These are phyloP conservation scores for Galerucella calmariensis DNA, from an alignment of 2,888 invertebrate genomes.

Conservation along the genomic window DNA sequence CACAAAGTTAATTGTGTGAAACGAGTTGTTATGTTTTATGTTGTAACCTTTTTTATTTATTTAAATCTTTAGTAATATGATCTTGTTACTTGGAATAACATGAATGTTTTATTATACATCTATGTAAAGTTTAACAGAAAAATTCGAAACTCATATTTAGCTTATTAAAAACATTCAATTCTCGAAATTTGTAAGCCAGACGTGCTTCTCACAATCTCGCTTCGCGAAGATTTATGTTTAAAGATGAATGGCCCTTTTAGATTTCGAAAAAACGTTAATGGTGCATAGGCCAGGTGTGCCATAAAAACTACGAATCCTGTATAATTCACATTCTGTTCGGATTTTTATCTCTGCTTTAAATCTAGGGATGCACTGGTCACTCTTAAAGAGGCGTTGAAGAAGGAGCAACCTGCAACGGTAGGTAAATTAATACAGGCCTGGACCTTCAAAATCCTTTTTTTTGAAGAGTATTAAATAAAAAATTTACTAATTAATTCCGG, in stretches of 20 bases:
- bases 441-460: not conserved
- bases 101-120: not conserved
- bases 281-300: slow-evolving; percentile 19
- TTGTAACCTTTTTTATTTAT: slow-evolving; percentile 17
- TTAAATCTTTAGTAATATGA: not conserved
- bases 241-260: not conserved
- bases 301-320: slow-evolving; percentile 23
- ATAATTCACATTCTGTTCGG: slow-evolving; percentile 31
- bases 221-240: slow-evolving; percentile 1
- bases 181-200: not conserved
- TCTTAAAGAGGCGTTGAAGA: slow-evolving; percentile 31
- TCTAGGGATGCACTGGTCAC: slow-evolving; percentile 36
- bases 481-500: no score
- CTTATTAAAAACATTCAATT: no score
- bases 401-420: slow-evolving; percentile 30
- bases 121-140: no score
- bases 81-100: not conserved
- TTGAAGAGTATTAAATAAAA: no score
- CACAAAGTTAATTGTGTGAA: slow-evolving; percentile 33
- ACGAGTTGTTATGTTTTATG: slow-evolving; percentile 21
- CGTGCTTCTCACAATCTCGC: not conserved
- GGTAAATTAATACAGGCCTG: slow-evolving; percentile 34
- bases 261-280: slow-evolving; percentile 14
- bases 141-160: no score
- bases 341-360: slow-evolving; percentile 33